Evolutionary conservation across 2,113 vertebrate species (phyloP).

Genomic region (Orthochromis indermauri): DNA sequence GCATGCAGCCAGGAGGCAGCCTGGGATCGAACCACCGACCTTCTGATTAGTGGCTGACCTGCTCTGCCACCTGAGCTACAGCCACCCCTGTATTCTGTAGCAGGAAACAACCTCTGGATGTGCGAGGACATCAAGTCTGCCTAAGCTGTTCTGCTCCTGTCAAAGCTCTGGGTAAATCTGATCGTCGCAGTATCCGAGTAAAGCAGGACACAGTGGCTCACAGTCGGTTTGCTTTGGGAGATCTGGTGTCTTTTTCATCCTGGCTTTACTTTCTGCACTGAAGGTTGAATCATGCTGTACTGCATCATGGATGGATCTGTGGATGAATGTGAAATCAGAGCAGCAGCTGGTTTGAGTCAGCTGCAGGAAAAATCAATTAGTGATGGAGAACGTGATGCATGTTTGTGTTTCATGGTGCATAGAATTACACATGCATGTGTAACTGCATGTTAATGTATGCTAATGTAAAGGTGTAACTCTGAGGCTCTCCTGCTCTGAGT

Average conservation of each 20-base stretch:
- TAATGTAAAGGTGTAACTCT: no score
- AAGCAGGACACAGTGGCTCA: neutral
- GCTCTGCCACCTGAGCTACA: no score
- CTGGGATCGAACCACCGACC: no score
- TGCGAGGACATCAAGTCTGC: neutral
- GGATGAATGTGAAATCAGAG: neutral
- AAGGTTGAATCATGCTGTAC: neutral
- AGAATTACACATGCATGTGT: neutral
- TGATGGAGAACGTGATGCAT: neutral
- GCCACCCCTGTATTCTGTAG: neutral
- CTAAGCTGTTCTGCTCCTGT: rapidly evolving
- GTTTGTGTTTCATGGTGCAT: neutral
- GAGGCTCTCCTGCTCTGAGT: neutral
- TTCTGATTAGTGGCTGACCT: no score
- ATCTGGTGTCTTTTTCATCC: neutral
- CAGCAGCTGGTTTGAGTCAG: neutral
- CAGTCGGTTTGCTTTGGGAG: rapidly evolving
- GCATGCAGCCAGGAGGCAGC: no score
- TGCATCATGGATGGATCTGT: neutral
- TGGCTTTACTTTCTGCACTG: neutral
- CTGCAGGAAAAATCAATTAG: neutral
- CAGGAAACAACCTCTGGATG: neutral
- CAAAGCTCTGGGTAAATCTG: neutral
- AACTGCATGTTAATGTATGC: neutral
- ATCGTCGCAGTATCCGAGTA: rapidly evolving